phyloP scores from a whole-genome alignment of 2,113 vertebrate genomes.

The Takifugu bimaculatus region DNA sequence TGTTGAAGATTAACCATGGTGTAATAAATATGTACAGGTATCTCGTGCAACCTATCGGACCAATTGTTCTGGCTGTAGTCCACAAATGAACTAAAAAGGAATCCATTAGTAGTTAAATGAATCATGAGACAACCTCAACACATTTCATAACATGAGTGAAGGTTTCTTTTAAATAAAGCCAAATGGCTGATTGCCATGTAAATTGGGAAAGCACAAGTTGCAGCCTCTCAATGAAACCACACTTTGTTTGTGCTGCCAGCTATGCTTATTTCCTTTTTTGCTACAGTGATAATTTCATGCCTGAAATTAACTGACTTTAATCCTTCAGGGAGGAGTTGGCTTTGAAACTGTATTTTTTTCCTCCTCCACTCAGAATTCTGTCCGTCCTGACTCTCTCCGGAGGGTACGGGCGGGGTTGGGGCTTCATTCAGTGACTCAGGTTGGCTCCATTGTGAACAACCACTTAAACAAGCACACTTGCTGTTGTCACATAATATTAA shows the following conservation, averaged over 20 bases:
- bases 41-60: no score
- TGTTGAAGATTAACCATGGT: no score
- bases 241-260: slow-evolving; percentile 1
- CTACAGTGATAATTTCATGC: slow-evolving; percentile 23
- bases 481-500: no score
- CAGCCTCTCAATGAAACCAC: slow-evolving; percentile 11
- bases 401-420: slow-evolving; percentile 9
- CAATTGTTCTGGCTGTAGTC: no score
- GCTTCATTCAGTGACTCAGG: slow-evolving; percentile 3
- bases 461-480: neutral
- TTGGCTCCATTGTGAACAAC: neutral
- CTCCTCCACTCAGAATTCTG: neutral
- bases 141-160: slow-evolving; percentile 15
- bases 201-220: neutral
- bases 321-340: slow-evolving; percentile 1
- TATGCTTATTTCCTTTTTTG: slow-evolving; percentile 11
- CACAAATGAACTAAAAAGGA: no score
- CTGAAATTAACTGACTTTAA: slow-evolving; percentile 16
- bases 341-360: neutral
- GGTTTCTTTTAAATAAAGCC: neutral
- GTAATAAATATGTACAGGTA: no score
- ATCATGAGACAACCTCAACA: neutral
- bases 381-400: neutral
- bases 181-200: slow-evolving; percentile 13
- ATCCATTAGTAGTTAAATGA: no score